A percentile compares a stretch with the other conserved stretches of the same genome.
Evolutionary conservation across 2,888 invertebrate species (phyloP).

Genomic region (Choristoneura rosaceana): DNA sequence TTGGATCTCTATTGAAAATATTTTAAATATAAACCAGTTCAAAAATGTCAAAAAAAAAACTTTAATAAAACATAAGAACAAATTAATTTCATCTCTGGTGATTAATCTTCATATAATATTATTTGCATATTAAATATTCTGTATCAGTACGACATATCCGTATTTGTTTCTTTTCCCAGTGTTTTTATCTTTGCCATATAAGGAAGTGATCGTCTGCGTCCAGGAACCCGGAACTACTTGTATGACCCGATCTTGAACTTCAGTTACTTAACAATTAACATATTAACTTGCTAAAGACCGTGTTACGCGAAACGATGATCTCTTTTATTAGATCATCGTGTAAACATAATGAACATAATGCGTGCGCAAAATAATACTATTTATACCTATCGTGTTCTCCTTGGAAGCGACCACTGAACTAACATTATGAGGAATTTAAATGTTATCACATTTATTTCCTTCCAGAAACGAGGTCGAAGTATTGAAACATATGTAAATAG

Average conservation of each 20-base stretch:
- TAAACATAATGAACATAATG: constrained; percentile 21
- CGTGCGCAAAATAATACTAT: constrained; percentile 8
- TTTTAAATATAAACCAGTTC: neutral
- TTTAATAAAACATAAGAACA: neutral
- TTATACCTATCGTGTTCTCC: neutral
- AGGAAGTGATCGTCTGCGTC: constrained; percentile 11
- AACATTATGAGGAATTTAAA: neutral
- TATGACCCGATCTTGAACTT: constrained; percentile 32
- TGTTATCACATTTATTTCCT: neutral
- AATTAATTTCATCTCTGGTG: neutral
- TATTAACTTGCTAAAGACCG: constrained; percentile 17
- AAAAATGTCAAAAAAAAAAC: neutral
- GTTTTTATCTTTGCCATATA: constrained; percentile 13
- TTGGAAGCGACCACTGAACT: no score
- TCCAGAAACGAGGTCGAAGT: no score
- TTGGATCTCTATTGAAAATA: neutral
- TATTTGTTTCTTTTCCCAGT: neutral
- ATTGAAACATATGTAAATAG: no score
- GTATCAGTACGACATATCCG: neutral
- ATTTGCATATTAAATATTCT: neutral
- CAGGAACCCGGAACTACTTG: constrained; percentile 37
- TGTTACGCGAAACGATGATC: constrained; percentile 24
- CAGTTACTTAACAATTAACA: constrained; percentile 23
- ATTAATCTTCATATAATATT: constrained; percentile 1
- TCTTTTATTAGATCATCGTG: constrained; percentile 33